phyloP scores from a whole-genome alignment of 2,888 invertebrate species.

The Drosophila mimica region DNA sequence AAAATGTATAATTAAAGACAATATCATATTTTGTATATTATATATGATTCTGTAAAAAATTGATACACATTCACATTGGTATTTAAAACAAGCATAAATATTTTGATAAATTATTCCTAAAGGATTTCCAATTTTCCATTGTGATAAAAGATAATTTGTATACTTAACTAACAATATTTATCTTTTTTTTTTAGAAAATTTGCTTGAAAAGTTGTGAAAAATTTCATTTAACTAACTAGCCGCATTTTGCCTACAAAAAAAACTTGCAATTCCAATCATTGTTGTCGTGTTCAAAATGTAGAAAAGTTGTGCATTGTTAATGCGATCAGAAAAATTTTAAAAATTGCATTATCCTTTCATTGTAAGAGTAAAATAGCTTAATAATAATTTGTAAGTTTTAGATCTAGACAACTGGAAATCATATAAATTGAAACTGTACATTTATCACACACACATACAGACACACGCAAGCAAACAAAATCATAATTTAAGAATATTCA shows the following conservation, averaged over 20 bases:
- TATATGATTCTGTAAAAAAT: slow-evolving; percentile 56
- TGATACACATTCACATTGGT: slow-evolving; percentile 62
- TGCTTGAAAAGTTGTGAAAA: slow-evolving; percentile 57
- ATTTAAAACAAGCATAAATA: slow-evolving; percentile 44
- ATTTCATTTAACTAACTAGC: slow-evolving; percentile 56
- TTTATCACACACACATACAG: slow-evolving; percentile 63
- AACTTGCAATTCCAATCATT: slow-evolving; percentile 57
- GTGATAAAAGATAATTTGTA: slow-evolving; percentile 76
- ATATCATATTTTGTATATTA: slow-evolving; percentile 45
- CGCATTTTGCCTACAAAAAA: slow-evolving; percentile 76
- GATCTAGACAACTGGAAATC: slow-evolving; percentile 69
- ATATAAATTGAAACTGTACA: slow-evolving; percentile 73
- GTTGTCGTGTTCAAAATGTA: slow-evolving; percentile 62
- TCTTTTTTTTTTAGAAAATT: slow-evolving; percentile 56
- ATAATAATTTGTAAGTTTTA: slow-evolving; percentile 65
- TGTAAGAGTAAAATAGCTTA: slow-evolving; percentile 63
- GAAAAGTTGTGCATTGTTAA: slow-evolving; percentile 59
- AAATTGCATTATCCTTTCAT: slow-evolving; percentile 61
- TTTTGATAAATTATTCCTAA: slow-evolving; percentile 61
- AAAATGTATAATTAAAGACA: slow-evolving; percentile 47
- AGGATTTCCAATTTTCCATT: slow-evolving; percentile 69
- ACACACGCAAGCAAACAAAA: slow-evolving; percentile 58
- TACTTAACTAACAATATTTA: slow-evolving; percentile 72
- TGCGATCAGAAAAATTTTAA: slow-evolving; percentile 45
- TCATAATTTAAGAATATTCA: slow-evolving; percentile 56